phyloP scores from a whole-genome alignment of 2,113 vertebrate genomes.

The Zapornia atra region DNA sequence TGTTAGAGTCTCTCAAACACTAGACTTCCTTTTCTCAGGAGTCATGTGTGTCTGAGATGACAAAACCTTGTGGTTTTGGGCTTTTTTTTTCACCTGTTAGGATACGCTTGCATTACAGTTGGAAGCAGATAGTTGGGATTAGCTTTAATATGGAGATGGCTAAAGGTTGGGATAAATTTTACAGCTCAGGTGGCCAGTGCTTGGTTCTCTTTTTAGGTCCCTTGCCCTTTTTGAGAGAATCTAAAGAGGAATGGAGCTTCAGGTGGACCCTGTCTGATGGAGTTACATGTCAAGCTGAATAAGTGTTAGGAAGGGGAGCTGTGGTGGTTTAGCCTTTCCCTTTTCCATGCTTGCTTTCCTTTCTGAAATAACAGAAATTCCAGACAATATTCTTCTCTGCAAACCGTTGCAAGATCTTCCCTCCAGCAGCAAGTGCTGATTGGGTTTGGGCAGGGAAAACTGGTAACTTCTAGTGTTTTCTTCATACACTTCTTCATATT shows the following conservation, averaged over 20 bases:
- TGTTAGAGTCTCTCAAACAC: not conserved
- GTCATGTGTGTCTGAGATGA: not conserved
- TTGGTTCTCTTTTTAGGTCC: not conserved
- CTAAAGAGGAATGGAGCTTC: not conserved
- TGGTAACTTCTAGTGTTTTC: not conserved
- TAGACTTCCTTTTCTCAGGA: not conserved
- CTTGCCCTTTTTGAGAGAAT: not conserved
- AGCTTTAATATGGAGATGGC: conserved; percentile 1
- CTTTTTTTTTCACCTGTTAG: not conserved
- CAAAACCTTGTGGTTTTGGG: not conserved
- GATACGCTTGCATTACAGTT: not conserved
- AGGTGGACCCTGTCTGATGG: not conserved
- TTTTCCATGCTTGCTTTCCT: not conserved
- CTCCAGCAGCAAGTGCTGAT: not conserved
- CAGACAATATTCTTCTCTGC: not conserved
- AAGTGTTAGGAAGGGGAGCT: not conserved
- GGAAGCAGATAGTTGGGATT: conserved; percentile 1
- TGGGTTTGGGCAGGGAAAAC: not conserved
- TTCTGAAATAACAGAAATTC: not conserved
- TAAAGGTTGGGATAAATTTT: not conserved
- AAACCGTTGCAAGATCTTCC: not conserved
- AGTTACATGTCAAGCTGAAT: not conserved
- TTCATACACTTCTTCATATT: not conserved
- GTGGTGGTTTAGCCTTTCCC: not conserved
- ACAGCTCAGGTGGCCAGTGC: not conserved